Conservation (phyloP, 2,797 vertebrate species). For the Cottoperca gobio region DNA sequence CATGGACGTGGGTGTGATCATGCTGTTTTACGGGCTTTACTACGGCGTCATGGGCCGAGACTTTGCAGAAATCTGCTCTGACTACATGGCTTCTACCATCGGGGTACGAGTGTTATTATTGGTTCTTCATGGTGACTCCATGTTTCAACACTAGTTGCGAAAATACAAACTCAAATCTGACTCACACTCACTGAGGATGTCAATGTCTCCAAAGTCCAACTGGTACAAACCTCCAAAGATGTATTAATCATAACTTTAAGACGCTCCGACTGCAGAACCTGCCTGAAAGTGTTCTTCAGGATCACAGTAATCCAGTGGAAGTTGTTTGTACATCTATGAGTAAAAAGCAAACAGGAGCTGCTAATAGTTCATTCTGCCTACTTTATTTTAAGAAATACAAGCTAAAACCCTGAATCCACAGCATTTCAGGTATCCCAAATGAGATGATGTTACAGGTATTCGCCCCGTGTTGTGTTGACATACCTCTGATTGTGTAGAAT, state of each 20-base stretch:
- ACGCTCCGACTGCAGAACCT: not conserved
- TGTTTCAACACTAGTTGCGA: not conserved
- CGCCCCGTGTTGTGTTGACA: no score
- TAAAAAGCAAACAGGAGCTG: not conserved
- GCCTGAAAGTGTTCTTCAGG: not conserved
- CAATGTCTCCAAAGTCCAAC: not conserved
- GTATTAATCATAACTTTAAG: no score
- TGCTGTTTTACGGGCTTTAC: conserved; percentile 84
- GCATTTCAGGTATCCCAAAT: no score
- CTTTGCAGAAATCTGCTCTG: conserved; percentile 86
- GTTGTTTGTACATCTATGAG: accelerated
- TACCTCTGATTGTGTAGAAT: no score
- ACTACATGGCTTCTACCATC: conserved; percentile 84
- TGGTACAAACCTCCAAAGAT: not conserved
- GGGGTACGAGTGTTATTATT: conserved; percentile 51
- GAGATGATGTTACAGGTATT: no score
- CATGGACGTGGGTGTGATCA: conserved; percentile 80
- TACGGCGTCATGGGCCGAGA: conserved; percentile 82
- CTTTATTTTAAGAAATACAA: no score
- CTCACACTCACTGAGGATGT: not conserved
- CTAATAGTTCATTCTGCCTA: not conserved
- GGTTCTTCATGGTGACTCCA: not conserved
- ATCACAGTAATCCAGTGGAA: not conserved
- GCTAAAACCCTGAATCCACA: no score
- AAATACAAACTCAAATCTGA: not conserved